Conservation (phyloP, 1,140 invertebrate species). For the Macrostomum lignano region DNA sequence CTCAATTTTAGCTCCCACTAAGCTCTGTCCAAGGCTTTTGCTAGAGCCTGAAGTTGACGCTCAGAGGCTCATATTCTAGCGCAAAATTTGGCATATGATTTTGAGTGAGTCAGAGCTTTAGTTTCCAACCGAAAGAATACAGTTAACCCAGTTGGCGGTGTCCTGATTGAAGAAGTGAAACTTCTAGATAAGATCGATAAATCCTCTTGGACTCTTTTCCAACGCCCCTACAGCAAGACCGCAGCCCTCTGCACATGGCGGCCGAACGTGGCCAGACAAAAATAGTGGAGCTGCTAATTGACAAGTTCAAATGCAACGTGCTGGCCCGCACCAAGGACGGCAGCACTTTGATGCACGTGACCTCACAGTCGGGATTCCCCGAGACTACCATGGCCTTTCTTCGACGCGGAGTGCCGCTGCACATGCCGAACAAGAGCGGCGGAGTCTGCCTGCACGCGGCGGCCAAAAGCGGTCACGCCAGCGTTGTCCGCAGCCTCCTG, state of each 20-base stretch:
- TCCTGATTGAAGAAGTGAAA: too few species aligned
- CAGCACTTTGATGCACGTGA: slow-evolving; percentile 87
- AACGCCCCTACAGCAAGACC: background rate
- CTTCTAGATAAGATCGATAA: too few species aligned
- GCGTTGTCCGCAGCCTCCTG: slow-evolving; percentile 75
- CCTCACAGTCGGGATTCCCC: slow-evolving; percentile 69
- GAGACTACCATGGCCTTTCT: slow-evolving; percentile 93
- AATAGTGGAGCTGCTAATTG: slow-evolving; percentile 73
- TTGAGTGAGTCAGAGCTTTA: too few species aligned
- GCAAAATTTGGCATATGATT: too few species aligned
- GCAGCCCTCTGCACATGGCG: slow-evolving; percentile 59
- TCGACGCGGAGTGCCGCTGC: slow-evolving; percentile 88
- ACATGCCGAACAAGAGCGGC: slow-evolving; percentile 76
- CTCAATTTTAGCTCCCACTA: too few species aligned
- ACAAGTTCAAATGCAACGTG: slow-evolving; percentile 78
- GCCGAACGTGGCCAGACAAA: slow-evolving; percentile 77
- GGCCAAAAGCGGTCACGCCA: slow-evolving; percentile 48
- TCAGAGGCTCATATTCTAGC: too few species aligned
- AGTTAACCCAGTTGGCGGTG: too few species aligned
- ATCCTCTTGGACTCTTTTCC: too few species aligned
- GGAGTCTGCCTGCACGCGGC: slow-evolving; percentile 30
- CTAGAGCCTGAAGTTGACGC: too few species aligned
- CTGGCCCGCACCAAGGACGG: slow-evolving; percentile 39
- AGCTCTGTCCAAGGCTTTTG: too few species aligned
- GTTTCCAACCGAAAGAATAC: too few species aligned